phyloP scores from a whole-genome alignment of 2,797 vertebrate species.

The Crenuchus spilurus region DNA sequence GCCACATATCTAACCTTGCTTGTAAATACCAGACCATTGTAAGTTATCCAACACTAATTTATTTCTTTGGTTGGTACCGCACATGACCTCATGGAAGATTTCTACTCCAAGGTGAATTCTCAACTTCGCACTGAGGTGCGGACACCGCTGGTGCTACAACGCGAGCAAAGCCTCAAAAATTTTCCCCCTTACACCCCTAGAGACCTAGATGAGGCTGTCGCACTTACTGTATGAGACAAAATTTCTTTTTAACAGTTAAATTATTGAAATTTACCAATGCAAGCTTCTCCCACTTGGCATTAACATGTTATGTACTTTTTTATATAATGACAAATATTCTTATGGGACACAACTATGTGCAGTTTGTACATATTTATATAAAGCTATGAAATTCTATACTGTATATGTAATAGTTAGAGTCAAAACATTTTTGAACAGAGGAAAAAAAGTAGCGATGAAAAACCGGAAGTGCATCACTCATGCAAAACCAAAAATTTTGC shows the following conservation, averaged over 20 bases:
- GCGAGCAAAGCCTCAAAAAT: slow-evolving; percentile 59
- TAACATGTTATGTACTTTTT: slow-evolving; percentile 65
- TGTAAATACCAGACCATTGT: slow-evolving; percentile 80
- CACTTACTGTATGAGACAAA: slow-evolving; percentile 72
- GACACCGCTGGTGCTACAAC: slow-evolving; percentile 81
- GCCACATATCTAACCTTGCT: slow-evolving; percentile 65
- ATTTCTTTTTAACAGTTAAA: slow-evolving; percentile 69
- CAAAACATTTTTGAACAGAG: slow-evolving; percentile 48
- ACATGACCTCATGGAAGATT: slow-evolving; percentile 68
- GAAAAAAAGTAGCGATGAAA: slow-evolving; percentile 64
- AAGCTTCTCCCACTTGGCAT: slow-evolving; percentile 74
- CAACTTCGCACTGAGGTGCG: slow-evolving; percentile 66
- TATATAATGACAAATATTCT: slow-evolving; percentile 71
- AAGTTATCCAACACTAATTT: slow-evolving; percentile 91
- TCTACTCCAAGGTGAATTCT: slow-evolving; percentile 64
- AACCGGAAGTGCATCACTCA: slow-evolving; percentile 83
- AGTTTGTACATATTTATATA: slow-evolving; percentile 85
- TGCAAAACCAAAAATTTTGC: slow-evolving; percentile 88
- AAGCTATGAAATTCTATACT: slow-evolving; percentile 75
- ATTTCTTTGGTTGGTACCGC: slow-evolving; percentile 78
- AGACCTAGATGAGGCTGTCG: slow-evolving; percentile 47
- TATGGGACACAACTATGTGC: slow-evolving; percentile 68
- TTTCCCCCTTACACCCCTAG: slow-evolving; percentile 2
- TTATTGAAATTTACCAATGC: slow-evolving; percentile 75
- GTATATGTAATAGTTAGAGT: slow-evolving; percentile 66